Conservation (phyloP, 2,888 invertebrate genomes). For the Aphodius granarius region DNA sequence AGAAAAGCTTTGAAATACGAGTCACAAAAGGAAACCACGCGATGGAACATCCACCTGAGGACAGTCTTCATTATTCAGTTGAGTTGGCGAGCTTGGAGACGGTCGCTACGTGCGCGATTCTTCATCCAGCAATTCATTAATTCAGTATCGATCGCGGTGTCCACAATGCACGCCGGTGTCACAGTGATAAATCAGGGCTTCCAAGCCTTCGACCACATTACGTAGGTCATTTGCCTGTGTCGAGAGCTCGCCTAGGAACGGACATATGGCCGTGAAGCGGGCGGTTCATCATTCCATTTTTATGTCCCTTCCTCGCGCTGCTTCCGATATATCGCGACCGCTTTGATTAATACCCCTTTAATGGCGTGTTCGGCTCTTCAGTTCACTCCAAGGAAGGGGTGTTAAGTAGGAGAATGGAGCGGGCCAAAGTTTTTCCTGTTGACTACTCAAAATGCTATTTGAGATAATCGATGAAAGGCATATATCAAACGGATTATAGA, state of each 20-base stretch:
- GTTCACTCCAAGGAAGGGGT: not conserved
- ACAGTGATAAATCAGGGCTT: constrained; percentile 11
- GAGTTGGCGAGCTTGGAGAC: not conserved
- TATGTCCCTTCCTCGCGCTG: not conserved
- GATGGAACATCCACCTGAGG: not conserved
- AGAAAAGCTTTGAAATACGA: not conserved
- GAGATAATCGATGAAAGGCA: not conserved
- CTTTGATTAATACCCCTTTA: not conserved
- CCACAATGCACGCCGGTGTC: constrained; percentile 10
- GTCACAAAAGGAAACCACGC: not conserved
- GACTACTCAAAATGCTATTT: not conserved
- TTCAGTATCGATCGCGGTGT: constrained; percentile 11
- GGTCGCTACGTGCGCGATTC: constrained; percentile 8
- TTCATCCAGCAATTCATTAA: constrained; percentile 13
- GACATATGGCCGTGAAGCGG: not conserved
- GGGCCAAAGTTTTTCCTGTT: not conserved
- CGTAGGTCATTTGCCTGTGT: not conserved
- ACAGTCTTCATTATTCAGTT: constrained; percentile 6
- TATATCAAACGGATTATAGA: not conserved
- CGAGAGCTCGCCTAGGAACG: not conserved
- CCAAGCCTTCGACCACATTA: not conserved
- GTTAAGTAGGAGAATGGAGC: not conserved
- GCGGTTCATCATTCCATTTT: not conserved
- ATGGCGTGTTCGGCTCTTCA: not conserved
- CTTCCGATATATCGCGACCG: not conserved